Evolutionary conservation across 2,797 vertebrate species (phyloP).

Genomic region (Geotria australis): DNA sequence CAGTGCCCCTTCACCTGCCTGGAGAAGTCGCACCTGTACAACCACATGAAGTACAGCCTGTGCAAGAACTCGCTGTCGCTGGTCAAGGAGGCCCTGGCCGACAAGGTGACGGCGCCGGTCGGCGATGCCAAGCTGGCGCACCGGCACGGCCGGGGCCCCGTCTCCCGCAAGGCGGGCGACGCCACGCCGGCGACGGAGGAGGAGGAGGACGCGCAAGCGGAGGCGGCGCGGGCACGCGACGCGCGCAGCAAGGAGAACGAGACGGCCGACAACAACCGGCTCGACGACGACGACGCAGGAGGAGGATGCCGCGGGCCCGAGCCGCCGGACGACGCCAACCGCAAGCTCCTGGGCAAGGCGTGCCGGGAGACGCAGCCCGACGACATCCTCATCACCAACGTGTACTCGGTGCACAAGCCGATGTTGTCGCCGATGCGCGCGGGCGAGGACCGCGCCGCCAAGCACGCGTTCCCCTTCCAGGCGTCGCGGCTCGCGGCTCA

Average conservation of each 20-base stretch:
- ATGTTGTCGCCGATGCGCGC: neutral
- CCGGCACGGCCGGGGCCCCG: neutral
- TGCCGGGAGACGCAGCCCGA: neutral
- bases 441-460: neutral
- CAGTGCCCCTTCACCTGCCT: conserved; percentile 98
- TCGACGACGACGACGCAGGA: too few species aligned
- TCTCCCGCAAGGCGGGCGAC: neutral
- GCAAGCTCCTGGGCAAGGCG: too few species aligned
- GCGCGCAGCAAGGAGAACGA: too few species aligned
- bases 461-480: neutral
- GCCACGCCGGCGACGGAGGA: neutral
- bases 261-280: too few species aligned
- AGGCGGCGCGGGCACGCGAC: neutral
- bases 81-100: conserved; percentile 18
- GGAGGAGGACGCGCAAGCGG: neutral
- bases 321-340: too few species aligned
- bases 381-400: too few species aligned
- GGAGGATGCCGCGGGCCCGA: too few species aligned
- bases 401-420: neutral
- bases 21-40: conserved; percentile 91
- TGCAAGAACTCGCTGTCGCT: conserved; percentile 90
- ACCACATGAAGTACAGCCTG: conserved; percentile 95
- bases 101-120: neutral
- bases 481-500: too few species aligned
- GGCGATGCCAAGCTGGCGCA: neutral